phyloP scores from a whole-genome alignment of 2,113 vertebrate genomes.

The Candoia aspera region DNA sequence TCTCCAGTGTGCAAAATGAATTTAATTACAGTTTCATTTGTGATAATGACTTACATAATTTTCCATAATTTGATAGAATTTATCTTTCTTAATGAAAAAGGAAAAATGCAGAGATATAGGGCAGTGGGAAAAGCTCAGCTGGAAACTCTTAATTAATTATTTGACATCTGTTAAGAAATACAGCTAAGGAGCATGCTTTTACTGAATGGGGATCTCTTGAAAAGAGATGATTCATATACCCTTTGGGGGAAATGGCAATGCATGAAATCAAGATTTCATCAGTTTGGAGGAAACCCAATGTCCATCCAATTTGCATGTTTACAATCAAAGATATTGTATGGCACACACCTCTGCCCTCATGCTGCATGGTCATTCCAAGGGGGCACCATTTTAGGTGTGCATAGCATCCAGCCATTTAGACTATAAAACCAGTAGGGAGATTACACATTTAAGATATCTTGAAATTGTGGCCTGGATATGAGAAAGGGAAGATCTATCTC shows the following conservation, averaged over 20 bases:
- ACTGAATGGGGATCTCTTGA: background rate
- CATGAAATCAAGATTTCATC: background rate
- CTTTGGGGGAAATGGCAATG: background rate
- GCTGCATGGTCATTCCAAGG: background rate
- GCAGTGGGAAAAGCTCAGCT: constrained; percentile 47
- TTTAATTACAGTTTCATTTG: constrained; percentile 63
- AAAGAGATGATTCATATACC: background rate
- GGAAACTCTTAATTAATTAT: constrained; percentile 61
- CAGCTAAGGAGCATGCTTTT: constrained; percentile 21
- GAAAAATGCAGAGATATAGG: constrained; percentile 60
- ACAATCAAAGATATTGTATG: background rate
- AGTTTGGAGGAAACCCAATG: background rate
- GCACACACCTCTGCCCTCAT: background rate
- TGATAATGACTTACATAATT: constrained; percentile 67
- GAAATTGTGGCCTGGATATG: background rate
- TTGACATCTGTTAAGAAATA: constrained; percentile 45
- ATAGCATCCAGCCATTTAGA: background rate
- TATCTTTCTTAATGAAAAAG: constrained; percentile 66
- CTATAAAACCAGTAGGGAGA: background rate
- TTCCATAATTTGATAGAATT: constrained; percentile 63
- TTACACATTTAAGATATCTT: background rate
- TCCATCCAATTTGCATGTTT: background rate
- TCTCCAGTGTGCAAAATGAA: constrained; percentile 44
- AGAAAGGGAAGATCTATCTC: background rate
- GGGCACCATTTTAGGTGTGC: background rate